These are phyloP conservation scores for Borostomias antarcticus DNA, from an alignment of 2,797 vertebrate species.

Conservation along the genomic window DNA sequence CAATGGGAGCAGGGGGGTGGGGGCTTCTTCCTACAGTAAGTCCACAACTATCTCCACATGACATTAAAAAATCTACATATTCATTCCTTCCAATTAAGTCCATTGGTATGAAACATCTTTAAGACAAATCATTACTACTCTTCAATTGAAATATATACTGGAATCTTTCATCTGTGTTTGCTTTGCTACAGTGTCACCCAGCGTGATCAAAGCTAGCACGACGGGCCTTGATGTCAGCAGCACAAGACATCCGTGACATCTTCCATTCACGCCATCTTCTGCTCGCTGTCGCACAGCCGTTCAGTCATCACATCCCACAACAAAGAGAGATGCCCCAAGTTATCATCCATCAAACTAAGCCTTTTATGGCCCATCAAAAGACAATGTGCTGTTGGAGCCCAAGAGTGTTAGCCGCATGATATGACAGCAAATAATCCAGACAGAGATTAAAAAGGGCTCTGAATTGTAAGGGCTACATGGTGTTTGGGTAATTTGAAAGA, in stretches of 20 bases:
- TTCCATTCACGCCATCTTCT: constrained; percentile 68
- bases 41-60: too few relatives aligned
- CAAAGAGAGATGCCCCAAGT: constrained; percentile 73
- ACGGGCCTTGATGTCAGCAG: constrained; percentile 56
- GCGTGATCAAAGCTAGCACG: constrained; percentile 67
- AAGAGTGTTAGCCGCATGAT: constrained; percentile 67
- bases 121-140: neutral
- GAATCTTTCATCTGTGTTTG: constrained; percentile 52
- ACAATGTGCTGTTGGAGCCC: constrained; percentile 72
- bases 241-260: constrained; percentile 61
- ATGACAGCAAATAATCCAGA: constrained; percentile 71
- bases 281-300: constrained; percentile 67
- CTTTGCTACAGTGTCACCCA: constrained; percentile 60
- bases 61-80: neutral
- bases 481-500: constrained; percentile 68
- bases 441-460: constrained; percentile 66
- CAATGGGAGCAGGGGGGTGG: too few relatives aligned
- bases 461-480: constrained; percentile 63
- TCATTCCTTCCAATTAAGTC: neutral
- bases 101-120: constrained; percentile 22
- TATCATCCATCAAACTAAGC: constrained; percentile 72
- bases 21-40: too few relatives aligned
- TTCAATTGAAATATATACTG: neutral
- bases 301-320: constrained; percentile 71
- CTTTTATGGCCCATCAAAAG: constrained; percentile 78